Evolutionary conservation across 2,888 invertebrate species (phyloP), one percentile per base, ranked within the genome.

Genomic region (Imbricaverruca yamaguchii): DNA sequence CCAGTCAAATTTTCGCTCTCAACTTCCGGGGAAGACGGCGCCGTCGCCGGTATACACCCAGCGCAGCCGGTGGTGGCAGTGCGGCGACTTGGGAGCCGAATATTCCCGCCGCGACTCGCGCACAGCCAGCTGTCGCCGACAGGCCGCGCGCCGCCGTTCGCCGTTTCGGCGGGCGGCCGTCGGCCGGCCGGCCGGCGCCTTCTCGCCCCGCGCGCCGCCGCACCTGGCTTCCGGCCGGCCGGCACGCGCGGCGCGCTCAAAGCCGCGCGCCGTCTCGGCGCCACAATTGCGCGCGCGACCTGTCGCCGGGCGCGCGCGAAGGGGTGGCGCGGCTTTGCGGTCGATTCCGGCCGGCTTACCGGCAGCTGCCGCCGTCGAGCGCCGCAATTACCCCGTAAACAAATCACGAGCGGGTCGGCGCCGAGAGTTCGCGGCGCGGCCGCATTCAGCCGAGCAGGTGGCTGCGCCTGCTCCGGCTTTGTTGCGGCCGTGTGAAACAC

Each of bases 231-330:
- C 74, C 74, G 74, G 74, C 12, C 23, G 18, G 23, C 65, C 67
- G 67, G 25, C 74, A 74, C 74, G 74, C 74, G 74, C 74, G 69
- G 69, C 39, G 13, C 59, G 23, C 39, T 69, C 69, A 69, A 69
- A 69, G 69, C 74, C 53, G 53, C 39, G 74, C 59, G 15, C 59
- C 59, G 11, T 59, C 12, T 59, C 12, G 15, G 59, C 59, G 59
- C 15, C 59, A 59, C 59, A 59, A 59, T 59, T 15, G 74, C 53
- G 39, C 74, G 53, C 6, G 23, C 39, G 74, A 53, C 13, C 65
- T 65, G 65, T 9, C 65, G 65, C 10, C 23, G 18, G 65, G 61
- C 18, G 18, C 15, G 15, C 65, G n/a, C n/a, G 65, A 18, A 65
- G 23, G 65, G 65, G 65, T 23, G n/a, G 10, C 10, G n/a, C 65